Percentiles rank a stretch among this genome's conserved stretches.
Evolutionary conservation across 2,113 vertebrate genomes (phyloP).

Genomic region (Lepidothrix coronata): DNA sequence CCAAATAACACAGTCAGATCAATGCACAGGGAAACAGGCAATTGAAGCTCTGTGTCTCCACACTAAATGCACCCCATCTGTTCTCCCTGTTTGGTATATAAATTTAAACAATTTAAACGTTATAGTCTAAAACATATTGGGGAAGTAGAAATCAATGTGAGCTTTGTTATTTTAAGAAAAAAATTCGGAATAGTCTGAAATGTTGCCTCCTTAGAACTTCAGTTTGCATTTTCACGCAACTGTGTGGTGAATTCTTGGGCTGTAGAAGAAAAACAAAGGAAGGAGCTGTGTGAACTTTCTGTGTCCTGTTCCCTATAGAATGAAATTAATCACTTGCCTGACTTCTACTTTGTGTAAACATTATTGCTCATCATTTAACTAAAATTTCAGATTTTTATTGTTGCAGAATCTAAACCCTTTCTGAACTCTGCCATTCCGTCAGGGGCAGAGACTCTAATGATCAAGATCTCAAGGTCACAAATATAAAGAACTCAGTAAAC

Average conservation of each 20-base stretch:
- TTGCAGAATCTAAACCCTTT: not conserved
- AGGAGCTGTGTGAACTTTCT: not conserved
- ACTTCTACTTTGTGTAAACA: not conserved
- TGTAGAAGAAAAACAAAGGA: not conserved
- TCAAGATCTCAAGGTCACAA: conserved; percentile 49
- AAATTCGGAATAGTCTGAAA: not conserved
- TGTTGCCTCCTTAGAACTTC: not conserved
- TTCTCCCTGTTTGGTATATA: not conserved
- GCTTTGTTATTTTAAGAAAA: not conserved
- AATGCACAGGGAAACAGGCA: not conserved
- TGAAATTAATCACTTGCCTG: not conserved
- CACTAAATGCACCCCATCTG: fast-evolving
- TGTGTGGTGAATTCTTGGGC: not conserved
- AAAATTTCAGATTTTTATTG: not conserved
- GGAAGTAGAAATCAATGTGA: conserved; percentile 5
- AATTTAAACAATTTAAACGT: not conserved
- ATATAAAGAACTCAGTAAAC: not conserved
- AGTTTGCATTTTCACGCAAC: not conserved
- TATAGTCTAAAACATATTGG: not conserved
- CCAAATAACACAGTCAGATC: not conserved
- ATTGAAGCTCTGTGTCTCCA: not conserved
- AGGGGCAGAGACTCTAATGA: not conserved
- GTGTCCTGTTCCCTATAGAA: not conserved
- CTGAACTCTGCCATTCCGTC: not conserved
- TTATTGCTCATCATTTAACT: not conserved